phyloP scores from a whole-genome alignment of 2,113 vertebrate species.

The Pimephales promelas region DNA sequence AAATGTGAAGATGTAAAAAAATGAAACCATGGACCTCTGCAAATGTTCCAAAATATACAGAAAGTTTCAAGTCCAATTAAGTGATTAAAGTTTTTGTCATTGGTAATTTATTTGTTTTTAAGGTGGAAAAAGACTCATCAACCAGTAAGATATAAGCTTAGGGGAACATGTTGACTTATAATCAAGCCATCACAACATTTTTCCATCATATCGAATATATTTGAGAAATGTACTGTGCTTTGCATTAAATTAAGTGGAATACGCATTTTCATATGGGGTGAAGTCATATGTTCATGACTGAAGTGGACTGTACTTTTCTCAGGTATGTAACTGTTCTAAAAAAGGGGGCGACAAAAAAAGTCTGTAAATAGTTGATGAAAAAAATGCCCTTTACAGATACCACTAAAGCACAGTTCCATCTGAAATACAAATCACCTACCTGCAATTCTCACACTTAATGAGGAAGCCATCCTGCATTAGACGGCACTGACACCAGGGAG shows the following conservation, averaged over 20 bases:
- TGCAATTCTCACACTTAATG: slow-evolving; percentile 96
- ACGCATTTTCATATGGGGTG: neutral
- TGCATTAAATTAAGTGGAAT: neutral
- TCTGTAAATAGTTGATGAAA: neutral
- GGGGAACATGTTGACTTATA: neutral
- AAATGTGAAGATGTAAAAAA: neutral
- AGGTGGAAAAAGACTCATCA: neutral
- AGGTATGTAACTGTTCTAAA: neutral
- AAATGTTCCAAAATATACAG: neutral
- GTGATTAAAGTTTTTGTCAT: neutral
- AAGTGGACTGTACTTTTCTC: neutral
- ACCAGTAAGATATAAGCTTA: neutral
- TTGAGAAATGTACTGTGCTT: neutral
- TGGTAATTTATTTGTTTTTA: neutral
- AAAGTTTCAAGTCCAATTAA: neutral
- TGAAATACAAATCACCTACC: slow-evolving; percentile 71
- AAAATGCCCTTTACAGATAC: neutral
- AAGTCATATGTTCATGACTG: neutral
- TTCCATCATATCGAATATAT: neutral
- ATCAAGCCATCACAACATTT: neutral
- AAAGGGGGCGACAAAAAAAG: neutral
- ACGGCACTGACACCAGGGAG: slow-evolving; percentile 93
- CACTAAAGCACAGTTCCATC: neutral
- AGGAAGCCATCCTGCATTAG: slow-evolving; percentile 90
- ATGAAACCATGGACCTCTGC: neutral